Evolutionary conservation across 1,140 invertebrate species (phyloP).

Genomic region (Heterodera carotae): DNA sequence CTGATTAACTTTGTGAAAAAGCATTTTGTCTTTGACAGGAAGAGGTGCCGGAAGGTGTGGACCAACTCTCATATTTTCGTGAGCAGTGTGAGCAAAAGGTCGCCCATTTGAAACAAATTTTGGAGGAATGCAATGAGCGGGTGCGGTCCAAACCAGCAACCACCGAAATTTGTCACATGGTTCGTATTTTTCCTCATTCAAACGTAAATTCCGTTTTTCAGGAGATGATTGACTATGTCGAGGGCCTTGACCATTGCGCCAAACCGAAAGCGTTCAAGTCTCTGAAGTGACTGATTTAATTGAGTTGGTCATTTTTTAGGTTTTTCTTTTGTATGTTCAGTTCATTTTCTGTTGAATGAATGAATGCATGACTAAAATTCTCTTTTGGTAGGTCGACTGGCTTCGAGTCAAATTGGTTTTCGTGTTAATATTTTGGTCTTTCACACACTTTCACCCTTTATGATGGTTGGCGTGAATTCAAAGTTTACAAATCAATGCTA

Average conservation of each 20-base stretch:
- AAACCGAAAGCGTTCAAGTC: conserved; percentile 60
- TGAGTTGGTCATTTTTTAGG: background rate
- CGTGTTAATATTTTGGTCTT: no score
- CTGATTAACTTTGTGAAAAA: background rate
- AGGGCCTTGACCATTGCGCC: conserved; percentile 59
- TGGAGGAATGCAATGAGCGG: conserved; percentile 62
- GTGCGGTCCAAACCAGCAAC: conserved; percentile 49
- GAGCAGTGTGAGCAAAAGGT: conserved; percentile 56
- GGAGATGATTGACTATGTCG: conserved; percentile 63
- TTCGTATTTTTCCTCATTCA: background rate
- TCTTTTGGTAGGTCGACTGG: no score
- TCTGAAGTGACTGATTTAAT: conserved; percentile 47
- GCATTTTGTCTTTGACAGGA: conserved; percentile 16
- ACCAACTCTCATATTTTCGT: conserved; percentile 57
- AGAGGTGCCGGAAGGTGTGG: conserved; percentile 44
- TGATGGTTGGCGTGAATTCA: no score
- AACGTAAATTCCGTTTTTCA: conserved; percentile 9
- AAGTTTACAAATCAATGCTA: no score
- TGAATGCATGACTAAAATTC: no score
- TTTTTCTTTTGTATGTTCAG: background rate
- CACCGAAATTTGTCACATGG: conserved; percentile 48
- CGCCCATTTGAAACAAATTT: conserved; percentile 55
- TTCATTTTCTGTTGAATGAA: background rate
- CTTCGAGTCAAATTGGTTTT: no score
- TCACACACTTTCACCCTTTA: no score